Base-by-base conservation (phyloP, 2,113 vertebrate species). In the Axis porcinus region DNA sequence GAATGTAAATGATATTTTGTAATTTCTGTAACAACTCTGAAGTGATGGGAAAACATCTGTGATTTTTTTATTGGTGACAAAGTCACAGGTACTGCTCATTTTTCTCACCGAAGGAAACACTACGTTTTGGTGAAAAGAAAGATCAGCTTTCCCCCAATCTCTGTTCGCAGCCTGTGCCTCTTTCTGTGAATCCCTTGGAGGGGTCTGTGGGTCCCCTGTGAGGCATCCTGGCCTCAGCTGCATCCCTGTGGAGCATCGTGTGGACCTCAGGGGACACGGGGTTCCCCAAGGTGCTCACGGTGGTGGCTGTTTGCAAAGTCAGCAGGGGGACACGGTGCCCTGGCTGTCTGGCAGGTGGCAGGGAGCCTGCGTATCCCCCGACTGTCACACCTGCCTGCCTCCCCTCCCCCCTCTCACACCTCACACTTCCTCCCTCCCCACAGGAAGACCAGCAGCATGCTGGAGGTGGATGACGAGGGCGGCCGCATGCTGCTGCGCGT, bases 391-490 rank as follows among this genome's bases (percentile, higher is more conserved):
- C 70, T 47, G 47, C 47, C 47, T 47, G 47, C 47, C 47, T 47
- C 47, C 45, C 47, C 47, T 47, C 47, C 47, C 47, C 12, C 2
- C 47, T 13, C 47, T 11, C 47, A 50, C 12, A 50, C 47, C 47
- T 50, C 47, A 50, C 2, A 13, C 47, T 11, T 50, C 12, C 47
- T 50, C 64, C 0, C 10, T 3, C 0, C 92, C 7, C 15, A 0
- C 98, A 99, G 99, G 70, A 99, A 99, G 98, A 99, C 99, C 0
- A 99, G 99, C 99, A 99, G 99, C 97, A 99, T 99, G 98, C 97
- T 99, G 96, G 99, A 99, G 98, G 99, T 99, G 98, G 99, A 99
- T 0, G 99, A 99, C 6, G 99, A 99, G 98, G 99, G 99, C 0
- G 99, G 99, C 5, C 99, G 99, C 50, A 99, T 99, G 99, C 99